phyloP scores from a whole-genome alignment of 2,797 vertebrate species.

The Pseudochromis fuscus region DNA sequence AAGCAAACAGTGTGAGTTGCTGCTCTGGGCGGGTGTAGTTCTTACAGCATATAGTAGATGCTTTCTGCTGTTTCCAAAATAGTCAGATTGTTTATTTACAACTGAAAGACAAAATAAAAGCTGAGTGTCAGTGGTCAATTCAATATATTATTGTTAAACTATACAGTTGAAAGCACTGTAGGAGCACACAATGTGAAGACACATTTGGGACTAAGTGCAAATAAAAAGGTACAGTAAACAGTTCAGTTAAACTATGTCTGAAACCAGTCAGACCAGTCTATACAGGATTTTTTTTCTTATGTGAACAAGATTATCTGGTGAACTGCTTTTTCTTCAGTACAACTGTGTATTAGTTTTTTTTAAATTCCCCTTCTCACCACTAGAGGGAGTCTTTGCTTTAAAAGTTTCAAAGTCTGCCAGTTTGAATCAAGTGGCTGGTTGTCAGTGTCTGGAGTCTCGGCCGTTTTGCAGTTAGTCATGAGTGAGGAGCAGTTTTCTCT shows the following conservation, averaged over 20 bases:
- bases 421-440: slow-evolving; percentile 44
- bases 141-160: background rate
- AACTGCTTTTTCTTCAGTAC: background rate
- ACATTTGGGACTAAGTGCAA: background rate
- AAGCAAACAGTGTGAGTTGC: slow-evolving; percentile 8
- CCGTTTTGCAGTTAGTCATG: slow-evolving; percentile 34
- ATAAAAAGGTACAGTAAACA: background rate
- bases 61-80: slow-evolving; percentile 18
- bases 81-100: background rate
- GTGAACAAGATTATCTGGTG: background rate
- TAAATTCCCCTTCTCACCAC: slow-evolving; percentile 43
- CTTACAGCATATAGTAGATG: slow-evolving; percentile 14
- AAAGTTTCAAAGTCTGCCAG: background rate
- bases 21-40: slow-evolving; percentile 4
- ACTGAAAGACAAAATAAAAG: background rate
- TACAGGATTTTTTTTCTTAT: background rate
- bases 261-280: too few relatives aligned
- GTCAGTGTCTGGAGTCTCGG: slow-evolving; percentile 28
- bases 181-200: background rate
- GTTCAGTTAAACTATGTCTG: background rate
- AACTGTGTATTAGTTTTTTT: too few relatives aligned
- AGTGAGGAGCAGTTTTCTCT: slow-evolving; percentile 46
- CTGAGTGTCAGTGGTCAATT: background rate
- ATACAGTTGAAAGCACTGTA: background rate
- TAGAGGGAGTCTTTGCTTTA: slow-evolving; percentile 58